Evolutionary conservation across 2,888 invertebrate genomes (phyloP).

Genomic region (Acanthosepion lycidas): DNA sequence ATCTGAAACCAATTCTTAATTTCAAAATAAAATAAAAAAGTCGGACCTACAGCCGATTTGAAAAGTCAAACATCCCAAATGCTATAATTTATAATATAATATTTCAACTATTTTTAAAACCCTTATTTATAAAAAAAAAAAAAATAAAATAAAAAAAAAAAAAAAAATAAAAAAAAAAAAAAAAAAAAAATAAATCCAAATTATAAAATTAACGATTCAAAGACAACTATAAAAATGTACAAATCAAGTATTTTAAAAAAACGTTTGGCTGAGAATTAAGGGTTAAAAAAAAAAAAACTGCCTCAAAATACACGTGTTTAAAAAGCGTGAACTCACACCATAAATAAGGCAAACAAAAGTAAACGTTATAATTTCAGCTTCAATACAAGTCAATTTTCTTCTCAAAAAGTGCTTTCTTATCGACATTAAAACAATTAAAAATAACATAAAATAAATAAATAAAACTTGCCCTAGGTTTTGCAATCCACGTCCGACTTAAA

Average conservation of each 20-base stretch:
- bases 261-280: background rate
- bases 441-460: background rate
- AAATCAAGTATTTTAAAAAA: no score
- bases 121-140: no score
- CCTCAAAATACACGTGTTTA: background rate
- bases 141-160: background rate
- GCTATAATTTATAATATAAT: no score
- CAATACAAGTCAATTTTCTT: background rate
- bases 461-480: background rate
- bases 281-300: background rate
- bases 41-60: no score
- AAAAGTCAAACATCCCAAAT: no score
- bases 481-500: background rate
- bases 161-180: background rate
- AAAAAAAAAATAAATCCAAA: background rate
- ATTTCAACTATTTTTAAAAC: no score
- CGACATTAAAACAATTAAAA: background rate
- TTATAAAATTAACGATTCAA: background rate
- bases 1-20: no score
- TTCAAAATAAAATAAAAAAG: no score
- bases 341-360: background rate
- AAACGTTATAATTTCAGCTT: background rate
- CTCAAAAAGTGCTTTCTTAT: background rate
- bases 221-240: background rate
- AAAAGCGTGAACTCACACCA: background rate